phyloP scores from a whole-genome alignment of 92 coral and sea anemone genomes.

The Porites evermanni region DNA sequence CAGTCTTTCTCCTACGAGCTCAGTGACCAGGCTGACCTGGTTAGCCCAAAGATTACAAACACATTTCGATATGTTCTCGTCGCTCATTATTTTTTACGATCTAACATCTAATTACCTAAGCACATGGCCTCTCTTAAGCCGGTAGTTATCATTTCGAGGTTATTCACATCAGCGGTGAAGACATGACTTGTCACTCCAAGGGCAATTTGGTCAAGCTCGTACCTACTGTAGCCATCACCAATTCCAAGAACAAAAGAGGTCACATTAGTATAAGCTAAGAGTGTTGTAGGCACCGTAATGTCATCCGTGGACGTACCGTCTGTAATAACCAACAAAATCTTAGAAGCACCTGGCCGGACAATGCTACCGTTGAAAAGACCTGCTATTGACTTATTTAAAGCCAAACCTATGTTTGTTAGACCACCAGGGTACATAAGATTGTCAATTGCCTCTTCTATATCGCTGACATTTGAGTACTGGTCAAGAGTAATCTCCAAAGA shows the following conservation, averaged over 20 bases:
- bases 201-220: background rate
- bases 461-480: background rate
- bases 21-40: no score
- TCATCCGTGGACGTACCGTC: background rate
- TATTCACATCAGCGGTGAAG: background rate
- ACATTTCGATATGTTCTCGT: no score
- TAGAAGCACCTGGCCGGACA: background rate
- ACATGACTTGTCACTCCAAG: background rate
- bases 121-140: background rate
- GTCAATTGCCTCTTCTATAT: background rate
- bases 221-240: background rate
- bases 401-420: background rate
- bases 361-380: background rate
- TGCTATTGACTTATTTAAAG: background rate
- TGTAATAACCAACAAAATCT: background rate
- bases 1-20: no score
- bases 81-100: no score
- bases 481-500: background rate
- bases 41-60: no score
- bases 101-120: background rate
- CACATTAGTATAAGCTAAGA: no score
- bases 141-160: background rate
- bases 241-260: background rate
- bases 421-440: background rate
- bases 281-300: background rate